phyloP scores from a whole-genome alignment of 2,797 vertebrate species.

The Siniperca obscura region DNA sequence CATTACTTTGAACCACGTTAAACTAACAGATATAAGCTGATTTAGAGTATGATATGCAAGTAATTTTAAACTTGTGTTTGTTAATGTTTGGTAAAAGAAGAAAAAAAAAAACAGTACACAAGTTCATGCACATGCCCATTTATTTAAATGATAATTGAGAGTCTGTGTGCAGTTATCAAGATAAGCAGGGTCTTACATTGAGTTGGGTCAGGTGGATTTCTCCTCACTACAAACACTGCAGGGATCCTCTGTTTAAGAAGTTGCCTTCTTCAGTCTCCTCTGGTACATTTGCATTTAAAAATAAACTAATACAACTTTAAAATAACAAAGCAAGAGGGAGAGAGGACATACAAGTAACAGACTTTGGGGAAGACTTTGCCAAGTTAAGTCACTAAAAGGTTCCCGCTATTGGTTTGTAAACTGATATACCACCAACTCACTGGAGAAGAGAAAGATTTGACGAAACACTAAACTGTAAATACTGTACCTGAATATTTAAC shows the following conservation, averaged over 20 bases:
- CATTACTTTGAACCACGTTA: not conserved
- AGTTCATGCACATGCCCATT: conserved; percentile 83
- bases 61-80: not conserved
- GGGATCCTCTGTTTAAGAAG: conserved; percentile 37
- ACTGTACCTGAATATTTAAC: conserved; percentile 60
- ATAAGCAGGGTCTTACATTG: conserved; percentile 58
- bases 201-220: conserved; percentile 43
- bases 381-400: conserved; percentile 57
- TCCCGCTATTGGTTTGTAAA: conserved; percentile 42
- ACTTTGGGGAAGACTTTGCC: conserved; percentile 13
- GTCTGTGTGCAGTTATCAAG: conserved; percentile 64
- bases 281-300: conserved; percentile 31
- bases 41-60: too few species aligned
- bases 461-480: conserved; percentile 38
- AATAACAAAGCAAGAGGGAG: conserved; percentile 14
- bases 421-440: conserved; percentile 26
- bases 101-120: conserved; percentile 24
- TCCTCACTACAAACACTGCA: conserved; percentile 37
- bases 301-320: not conserved
- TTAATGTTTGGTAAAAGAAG: not conserved
- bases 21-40: too few species aligned
- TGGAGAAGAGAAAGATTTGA: conserved; percentile 30
- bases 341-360: not conserved
- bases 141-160: conserved; percentile 75
- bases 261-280: conserved; percentile 40